Evolutionary conservation across 2,888 invertebrate genomes (phyloP), one percentile per base, ranked within the genome.

Genomic region (Aricia artaxerxes): DNA sequence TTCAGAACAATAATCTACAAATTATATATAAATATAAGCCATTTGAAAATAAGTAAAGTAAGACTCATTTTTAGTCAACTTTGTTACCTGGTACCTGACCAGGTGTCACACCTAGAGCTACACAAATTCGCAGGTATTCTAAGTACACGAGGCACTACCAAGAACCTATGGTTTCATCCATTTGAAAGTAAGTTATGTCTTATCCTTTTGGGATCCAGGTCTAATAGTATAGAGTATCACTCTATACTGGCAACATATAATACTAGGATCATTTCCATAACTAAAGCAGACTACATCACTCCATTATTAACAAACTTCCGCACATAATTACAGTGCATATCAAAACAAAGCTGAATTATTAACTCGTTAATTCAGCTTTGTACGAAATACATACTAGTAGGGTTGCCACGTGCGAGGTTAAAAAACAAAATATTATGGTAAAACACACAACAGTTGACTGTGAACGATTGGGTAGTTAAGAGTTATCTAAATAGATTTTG

Each of bases 261-360:
- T 4, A 57, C 57, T 57, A 64, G 61, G 3, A 31, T 38, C 40
- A 78, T 69, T 49, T 69, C 49, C 31, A 78, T 44, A 35, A 9
- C 69, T 72, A 73, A n/a, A 49, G 61, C 61, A 44, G 38, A 76
- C 49, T 24, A 79, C 75, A 81, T 81, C 80, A 78, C 81, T 80
- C n/a, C 76, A 80, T 82, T 82, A 82, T 82, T 82, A 82, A 80
- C 80, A 79, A 78, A 81, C 81, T 82, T 82, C 82, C 82, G 82
- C 80, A 80, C 81, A 78, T 82, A 82, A 82, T 82, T 82, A 82
- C 80, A 80, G 82, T 80, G 80, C 82, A 82, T 81, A 81, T 81
- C 81, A 80, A 80, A 80, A 82, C 82, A 81, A 82, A 82, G 82
- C 80, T 82, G 82, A 82, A 81, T 82, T 82, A 82, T 82, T 81